Percentiles rank a stretch among this genome's conserved stretches.
Conservation (phyloP, 2,113 vertebrate species). For the Balaeniceps rex region DNA sequence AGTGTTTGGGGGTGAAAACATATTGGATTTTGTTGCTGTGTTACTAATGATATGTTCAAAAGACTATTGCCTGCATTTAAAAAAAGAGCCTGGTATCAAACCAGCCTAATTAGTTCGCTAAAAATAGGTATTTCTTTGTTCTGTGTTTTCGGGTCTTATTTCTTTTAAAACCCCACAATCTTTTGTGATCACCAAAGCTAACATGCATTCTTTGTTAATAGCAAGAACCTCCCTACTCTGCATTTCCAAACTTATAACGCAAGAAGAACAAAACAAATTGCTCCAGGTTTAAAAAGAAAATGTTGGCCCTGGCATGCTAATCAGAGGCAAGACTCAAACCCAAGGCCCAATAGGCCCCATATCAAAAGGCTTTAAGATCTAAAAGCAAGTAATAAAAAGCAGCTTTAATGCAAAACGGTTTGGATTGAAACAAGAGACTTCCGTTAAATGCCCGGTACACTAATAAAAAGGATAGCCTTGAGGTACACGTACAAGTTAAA, state of each 20-base stretch:
- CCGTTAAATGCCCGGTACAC: not conserved
- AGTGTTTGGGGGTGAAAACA: not conserved
- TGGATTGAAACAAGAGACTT: constrained; percentile 13
- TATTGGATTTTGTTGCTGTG: not conserved
- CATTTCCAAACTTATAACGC: not conserved
- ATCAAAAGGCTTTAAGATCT: constrained; percentile 24
- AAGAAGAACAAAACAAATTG: not conserved
- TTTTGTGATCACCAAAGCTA: not conserved
- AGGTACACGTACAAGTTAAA: not conserved
- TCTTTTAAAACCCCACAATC: not conserved
- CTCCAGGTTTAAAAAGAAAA: not conserved
- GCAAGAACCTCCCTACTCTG: not conserved
- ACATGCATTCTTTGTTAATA: not conserved
- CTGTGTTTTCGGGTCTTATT: not conserved
- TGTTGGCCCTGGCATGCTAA: not conserved
- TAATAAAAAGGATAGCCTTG: not conserved
- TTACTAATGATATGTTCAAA: constrained; percentile 1
- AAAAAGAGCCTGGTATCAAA: not conserved
- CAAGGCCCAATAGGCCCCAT: not conserved
- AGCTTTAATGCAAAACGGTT: constrained; percentile 14
- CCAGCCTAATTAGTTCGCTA: not conserved
- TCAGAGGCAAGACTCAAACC: not conserved
- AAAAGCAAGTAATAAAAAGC: constrained; percentile 45
- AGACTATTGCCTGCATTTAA: not conserved
- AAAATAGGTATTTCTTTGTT: not conserved